phyloP scores from a whole-genome alignment of 1,140 invertebrate genomes.

The Drosophila prosaltans region DNA sequence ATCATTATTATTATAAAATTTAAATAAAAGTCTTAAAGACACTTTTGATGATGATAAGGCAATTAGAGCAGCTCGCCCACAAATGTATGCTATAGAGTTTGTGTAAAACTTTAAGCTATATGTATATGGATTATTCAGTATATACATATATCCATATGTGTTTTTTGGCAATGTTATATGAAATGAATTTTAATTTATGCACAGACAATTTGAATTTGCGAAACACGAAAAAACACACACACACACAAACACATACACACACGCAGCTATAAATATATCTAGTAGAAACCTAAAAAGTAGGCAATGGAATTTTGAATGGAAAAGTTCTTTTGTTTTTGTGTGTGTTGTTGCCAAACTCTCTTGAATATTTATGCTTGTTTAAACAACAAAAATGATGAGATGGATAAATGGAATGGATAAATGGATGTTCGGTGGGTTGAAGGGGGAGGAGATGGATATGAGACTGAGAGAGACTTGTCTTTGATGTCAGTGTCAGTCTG shows the following conservation, averaged over 20 bases:
- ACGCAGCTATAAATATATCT: not conserved
- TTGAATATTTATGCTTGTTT: conserved; percentile 65
- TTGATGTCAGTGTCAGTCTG: conserved; percentile 7
- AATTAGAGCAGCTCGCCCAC: not conserved
- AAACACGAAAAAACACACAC: not conserved
- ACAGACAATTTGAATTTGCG: conserved; percentile 63
- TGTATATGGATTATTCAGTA: not conserved
- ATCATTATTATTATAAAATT: not conserved
- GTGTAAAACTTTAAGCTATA: not conserved
- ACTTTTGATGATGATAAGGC: not conserved
- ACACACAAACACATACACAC: conserved; percentile 22
- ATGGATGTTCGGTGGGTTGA: not conserved
- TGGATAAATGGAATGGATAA: conserved; percentile 18
- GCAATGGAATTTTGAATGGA: conserved; percentile 54
- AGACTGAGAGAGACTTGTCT: not conserved
- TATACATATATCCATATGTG: not conserved
- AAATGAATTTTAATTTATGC: conserved; percentile 74
- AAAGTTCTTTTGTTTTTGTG: conserved; percentile 45
- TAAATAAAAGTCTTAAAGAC: not conserved
- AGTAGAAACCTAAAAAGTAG: conserved; percentile 37
- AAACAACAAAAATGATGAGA: conserved; percentile 40
- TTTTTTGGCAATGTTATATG: conserved; percentile 50
- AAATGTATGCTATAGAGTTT: not conserved
- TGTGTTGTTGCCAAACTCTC: conserved; percentile 25
- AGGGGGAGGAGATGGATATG: not conserved